Evolutionary conservation across 2,888 invertebrate species (phyloP), one percentile per base, ranked within the genome.

Genomic region (Idaea biselata): DNA sequence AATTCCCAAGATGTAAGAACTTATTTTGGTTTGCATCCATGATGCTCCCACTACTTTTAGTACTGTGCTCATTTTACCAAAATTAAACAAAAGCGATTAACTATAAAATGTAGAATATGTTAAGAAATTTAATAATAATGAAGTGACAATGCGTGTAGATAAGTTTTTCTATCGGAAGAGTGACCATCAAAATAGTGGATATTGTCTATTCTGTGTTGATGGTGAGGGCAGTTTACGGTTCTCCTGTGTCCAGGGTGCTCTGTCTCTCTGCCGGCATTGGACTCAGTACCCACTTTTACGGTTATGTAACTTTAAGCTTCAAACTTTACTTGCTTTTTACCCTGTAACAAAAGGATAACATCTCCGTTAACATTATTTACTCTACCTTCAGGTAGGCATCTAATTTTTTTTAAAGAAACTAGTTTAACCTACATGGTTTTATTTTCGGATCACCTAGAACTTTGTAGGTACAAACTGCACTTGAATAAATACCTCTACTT

Each of bases 11-110:
- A 96, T 94, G 80, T 95, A 95, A 55, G 95, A 95, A 81, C 95
- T 95, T 78, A 96, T 94, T 82, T 95, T 95, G 68, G 96, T 96
- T 84, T 95, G 95, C 75, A 95, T 93, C 95, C 95, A 95, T 63
- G 96, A 96, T 81, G 96, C 96, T 75, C 96, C 96, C 66, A 96
- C 95, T 68, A 96, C 96, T 93, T 96, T 96, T 84, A 96, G 88
- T 93, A 95, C 95, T 83, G 94, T 94, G 76, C 80, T 87, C 91
- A 91, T 91, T 80, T 78, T 84, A 60, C 67, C 62, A 70, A 59
- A 69, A 64, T 65, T 66, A 63, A 61, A 64, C 62, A 62, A 71
- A 67, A 63, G 64, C 62, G 75, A 73, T 77, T 73, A 75, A 81
- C 86, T 93, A 93, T 90, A 88, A 91, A 73, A 93, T 93, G 69